Base-by-base conservation (phyloP, 2,888 invertebrate genomes). In the Abscondita cerata region DNA sequence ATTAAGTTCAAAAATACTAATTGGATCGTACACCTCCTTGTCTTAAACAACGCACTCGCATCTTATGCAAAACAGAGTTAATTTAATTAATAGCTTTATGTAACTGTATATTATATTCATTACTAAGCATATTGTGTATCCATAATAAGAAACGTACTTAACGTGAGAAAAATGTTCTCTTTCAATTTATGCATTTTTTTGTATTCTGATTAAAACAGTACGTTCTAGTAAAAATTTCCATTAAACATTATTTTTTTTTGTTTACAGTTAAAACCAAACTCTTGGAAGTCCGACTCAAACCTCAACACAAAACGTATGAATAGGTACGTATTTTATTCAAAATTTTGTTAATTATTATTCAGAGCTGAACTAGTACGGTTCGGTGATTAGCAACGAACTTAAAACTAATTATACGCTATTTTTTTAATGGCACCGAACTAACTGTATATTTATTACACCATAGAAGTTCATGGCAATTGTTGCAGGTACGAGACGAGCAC, bases 251-350 rank as follows among this genome's bases (percentile, higher is more conserved):
- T 25, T 25, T 12, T 59, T 52, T 34, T 66, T 69, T 70, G 70
- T 62, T 78, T 78, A 31, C 77, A 80, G 80, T 72, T 79, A 64
- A 76, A 76, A 55, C 78, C 78, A 46, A 77, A 74, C 63, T 66
- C 76, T 16, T 80, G 80, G 80, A 80, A 79, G 68, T 80, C 80
- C 25, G 80, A 80, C 59, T 72, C 79, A 5, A 76, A 80, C 59
- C 67, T 80, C 60, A 76, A 78, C 62, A 73, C 75, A 59, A 80
- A 80, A 68, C 78, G 78, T 67, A 73, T 73, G 57, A 76, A 75
- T 69, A 78, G 77, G 79, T 79, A 71, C 68, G 68, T 50, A 20
- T 44, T 41, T 50, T 6, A 44, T 34, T 16, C 18, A 47, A 38
- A 56, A 52, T 46, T 34, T 19, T 47, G n/a, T 2, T 36, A 36